Base-by-base conservation (phyloP, 1,140 invertebrate species). In the Mya arenaria region DNA sequence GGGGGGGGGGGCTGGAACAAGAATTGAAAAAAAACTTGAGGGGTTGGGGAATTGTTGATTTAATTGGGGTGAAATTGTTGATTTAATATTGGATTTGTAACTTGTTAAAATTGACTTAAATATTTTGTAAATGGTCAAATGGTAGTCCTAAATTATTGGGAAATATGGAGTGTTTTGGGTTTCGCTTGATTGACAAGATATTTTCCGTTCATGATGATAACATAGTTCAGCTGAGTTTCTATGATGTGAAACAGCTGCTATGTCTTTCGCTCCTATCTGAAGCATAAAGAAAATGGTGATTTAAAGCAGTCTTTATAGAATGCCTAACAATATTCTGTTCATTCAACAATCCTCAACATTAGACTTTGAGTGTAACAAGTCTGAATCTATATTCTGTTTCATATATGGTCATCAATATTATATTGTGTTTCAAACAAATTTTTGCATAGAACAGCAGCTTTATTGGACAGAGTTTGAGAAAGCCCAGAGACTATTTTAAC, bases 181-280 rank as follows among this genome's bases (percentile, higher is more conserved):
- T n/a, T n/a, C n/a, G n/a, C n/a, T n/a, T n/a, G n/a, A n/a, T n/a
- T n/a, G n/a, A n/a, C n/a, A n/a, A n/a, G n/a, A n/a, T n/a, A n/a
- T n/a, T n/a, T n/a, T n/a, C n/a, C n/a, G n/a, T n/a, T n/a, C n/a
- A n/a, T n/a, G n/a, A 52, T 52, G 41, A 36, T 37, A 37, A 82
- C 66, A 77, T 74, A 77, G 52, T 79, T 65, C 60, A 63, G 23
- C 60, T 63, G 60, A 63, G 32, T 15, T 15, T 30, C 32, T 28
- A 6, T 63, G 60, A 63, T 63, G 60, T 63, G 5, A 63, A 41
- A 23, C 41, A 48, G 19, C 19, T 13, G 41, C 19, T 48, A 48
- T 48, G 10, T 13, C 41, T 48, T 48, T 48, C 41, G 41, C 41
- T 48, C 19, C 41, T 48, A 48, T 48, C 41, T 48, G 41, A 48